Percentiles rank a stretch among this genome's conserved stretches.
phyloP scores from a whole-genome alignment of 2,113 vertebrate genomes.

The Oriolus oriolus region DNA sequence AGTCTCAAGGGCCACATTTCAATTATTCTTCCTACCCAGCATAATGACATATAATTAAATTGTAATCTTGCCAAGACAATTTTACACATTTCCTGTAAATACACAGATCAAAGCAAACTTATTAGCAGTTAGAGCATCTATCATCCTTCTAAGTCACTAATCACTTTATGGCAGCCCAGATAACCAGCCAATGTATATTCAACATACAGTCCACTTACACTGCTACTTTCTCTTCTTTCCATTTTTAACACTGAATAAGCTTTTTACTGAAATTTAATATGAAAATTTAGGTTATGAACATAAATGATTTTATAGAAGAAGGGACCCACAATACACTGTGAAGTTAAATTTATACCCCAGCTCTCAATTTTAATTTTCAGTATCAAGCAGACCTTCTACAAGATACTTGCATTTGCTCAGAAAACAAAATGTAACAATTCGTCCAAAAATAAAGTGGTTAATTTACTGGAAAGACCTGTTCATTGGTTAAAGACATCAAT shows the following conservation, averaged over 20 bases:
- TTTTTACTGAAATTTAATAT: not conserved
- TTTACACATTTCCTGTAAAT: slow-evolving; percentile 68
- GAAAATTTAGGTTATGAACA: not conserved
- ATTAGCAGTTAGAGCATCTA: slow-evolving; percentile 61
- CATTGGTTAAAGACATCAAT: not conserved
- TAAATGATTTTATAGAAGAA: not conserved
- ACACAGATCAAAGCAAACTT: slow-evolving; percentile 71
- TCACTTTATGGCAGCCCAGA: slow-evolving; percentile 39
- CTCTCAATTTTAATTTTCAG: not conserved
- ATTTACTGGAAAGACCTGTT: not conserved
- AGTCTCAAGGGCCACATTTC: slow-evolving; percentile 69
- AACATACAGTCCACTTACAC: not conserved
- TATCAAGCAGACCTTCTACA: not conserved
- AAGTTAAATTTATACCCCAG: not conserved
- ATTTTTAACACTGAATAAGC: slow-evolving; percentile 16
- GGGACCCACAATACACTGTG: not conserved
- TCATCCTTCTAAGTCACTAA: slow-evolving; percentile 47
- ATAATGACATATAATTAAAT: slow-evolving; percentile 75
- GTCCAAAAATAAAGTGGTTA: not conserved
- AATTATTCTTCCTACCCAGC: slow-evolving; percentile 76
- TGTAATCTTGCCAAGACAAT: slow-evolving; percentile 68
- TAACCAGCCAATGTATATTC: slow-evolving; percentile 40
- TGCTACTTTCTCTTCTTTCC: not conserved
- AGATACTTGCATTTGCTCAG: not conserved
- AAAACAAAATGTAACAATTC: not conserved